Conservation (phyloP, 2,888 invertebrate genomes). For the Rhimphoctona megacephalus region DNA sequence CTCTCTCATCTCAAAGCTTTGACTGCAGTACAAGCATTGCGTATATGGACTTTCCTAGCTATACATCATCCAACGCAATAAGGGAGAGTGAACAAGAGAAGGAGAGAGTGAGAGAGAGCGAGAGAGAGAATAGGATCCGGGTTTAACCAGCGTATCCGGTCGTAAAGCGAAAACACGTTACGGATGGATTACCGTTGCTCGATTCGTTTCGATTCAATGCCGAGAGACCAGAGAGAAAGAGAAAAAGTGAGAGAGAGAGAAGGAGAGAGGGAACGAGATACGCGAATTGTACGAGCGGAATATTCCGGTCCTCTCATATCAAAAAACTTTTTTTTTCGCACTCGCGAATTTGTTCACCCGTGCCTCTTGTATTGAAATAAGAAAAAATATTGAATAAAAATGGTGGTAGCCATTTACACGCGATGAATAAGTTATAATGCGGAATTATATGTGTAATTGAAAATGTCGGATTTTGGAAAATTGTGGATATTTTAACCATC, state of each 20-base stretch:
- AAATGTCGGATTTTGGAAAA: not conserved
- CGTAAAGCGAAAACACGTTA: conserved; percentile 68
- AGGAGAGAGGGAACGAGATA: not conserved
- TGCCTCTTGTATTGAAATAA: conserved; percentile 23
- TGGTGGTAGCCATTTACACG: not conserved
- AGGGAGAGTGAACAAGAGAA: not conserved
- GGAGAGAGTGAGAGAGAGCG: not conserved
- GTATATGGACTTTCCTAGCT: not conserved
- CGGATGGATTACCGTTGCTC: conserved; percentile 66
- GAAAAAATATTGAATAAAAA: conserved; percentile 3
- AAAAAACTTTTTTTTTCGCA: conserved; percentile 41
- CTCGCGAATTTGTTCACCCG: conserved; percentile 39
- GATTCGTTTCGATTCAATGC: conserved; percentile 66
- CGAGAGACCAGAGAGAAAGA: conserved; percentile 41
- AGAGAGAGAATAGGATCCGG: conserved; percentile 45
- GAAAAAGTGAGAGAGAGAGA: not conserved
- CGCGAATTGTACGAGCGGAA: conserved; percentile 48
- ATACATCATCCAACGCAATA: conserved; percentile 12
- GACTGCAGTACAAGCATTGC: conserved; percentile 47
- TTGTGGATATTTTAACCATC: not conserved
- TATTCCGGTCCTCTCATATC: conserved; percentile 18
- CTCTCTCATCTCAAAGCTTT: conserved; percentile 63
- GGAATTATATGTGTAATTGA: not conserved
- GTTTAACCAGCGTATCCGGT: conserved; percentile 65
- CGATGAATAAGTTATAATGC: not conserved